phyloP scores from a whole-genome alignment of 2,113 vertebrate species.

The Carassius gibelio region DNA sequence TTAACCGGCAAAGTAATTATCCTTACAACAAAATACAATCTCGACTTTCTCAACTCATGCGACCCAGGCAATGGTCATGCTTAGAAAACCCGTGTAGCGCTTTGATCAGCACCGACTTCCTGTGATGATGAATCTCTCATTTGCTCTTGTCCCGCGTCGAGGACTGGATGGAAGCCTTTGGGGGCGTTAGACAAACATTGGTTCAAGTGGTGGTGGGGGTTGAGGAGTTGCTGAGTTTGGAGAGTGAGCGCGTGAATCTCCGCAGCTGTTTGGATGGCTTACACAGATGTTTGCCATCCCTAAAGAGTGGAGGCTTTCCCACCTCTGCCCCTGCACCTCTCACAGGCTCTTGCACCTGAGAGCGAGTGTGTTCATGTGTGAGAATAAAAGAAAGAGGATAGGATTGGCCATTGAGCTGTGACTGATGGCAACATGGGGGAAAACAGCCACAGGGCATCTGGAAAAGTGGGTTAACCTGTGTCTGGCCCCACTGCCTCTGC shows the following conservation, averaged over 20 bases:
- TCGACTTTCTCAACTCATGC: slow-evolving; percentile 32
- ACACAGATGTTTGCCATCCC: slow-evolving; percentile 64
- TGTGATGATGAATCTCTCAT: slow-evolving; percentile 31
- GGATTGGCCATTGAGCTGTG: slow-evolving; percentile 32
- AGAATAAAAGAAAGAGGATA: background rate
- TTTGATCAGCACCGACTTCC: slow-evolving; percentile 49
- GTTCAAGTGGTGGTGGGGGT: slow-evolving; percentile 38
- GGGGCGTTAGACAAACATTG: slow-evolving; percentile 53
- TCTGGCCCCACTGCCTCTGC: slow-evolving; percentile 65
- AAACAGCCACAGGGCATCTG: background rate
- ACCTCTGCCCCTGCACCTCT: background rate
- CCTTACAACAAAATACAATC: slow-evolving; percentile 47
- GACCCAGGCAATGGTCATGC: background rate
- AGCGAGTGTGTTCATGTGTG: background rate
- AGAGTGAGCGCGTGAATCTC: slow-evolving; percentile 52
- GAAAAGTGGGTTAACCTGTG: slow-evolving; percentile 66
- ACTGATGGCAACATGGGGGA: slow-evolving; percentile 31
- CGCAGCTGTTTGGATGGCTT: slow-evolving; percentile 54
- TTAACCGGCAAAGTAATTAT: slow-evolving; percentile 55
- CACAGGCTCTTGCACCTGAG: slow-evolving; percentile 31
- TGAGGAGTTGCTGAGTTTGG: slow-evolving; percentile 43
- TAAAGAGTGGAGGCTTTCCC: background rate
- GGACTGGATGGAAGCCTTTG: slow-evolving; percentile 32
- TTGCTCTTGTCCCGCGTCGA: slow-evolving; percentile 27
- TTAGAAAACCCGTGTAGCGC: background rate